phyloP scores from a whole-genome alignment of 2,888 invertebrate species.

The Lepidonotus clava region DNA sequence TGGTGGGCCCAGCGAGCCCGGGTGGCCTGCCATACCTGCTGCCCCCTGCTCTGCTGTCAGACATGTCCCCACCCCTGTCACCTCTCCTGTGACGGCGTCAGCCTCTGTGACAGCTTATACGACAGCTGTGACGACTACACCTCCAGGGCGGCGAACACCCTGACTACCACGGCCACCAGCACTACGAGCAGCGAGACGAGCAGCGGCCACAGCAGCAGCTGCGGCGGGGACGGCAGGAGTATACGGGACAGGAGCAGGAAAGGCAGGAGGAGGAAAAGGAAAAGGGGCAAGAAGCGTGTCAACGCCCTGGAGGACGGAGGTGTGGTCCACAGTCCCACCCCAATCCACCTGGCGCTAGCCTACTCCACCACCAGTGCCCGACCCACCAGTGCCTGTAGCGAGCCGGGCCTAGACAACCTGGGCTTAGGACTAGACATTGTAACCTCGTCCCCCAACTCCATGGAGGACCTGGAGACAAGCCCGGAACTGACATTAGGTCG shows the following conservation, averaged over 20 bases:
- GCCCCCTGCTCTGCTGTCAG: constrained; percentile 24
- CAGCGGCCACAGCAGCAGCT: too few relatives aligned
- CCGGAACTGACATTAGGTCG: not conserved
- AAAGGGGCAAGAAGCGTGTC: too few relatives aligned
- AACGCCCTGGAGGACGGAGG: not conserved
- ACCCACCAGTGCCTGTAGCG: constrained; percentile 43
- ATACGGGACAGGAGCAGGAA: not conserved
- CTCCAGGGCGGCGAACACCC: not conserved
- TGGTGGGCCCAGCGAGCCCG: constrained; percentile 36
- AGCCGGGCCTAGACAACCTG: constrained; percentile 31
- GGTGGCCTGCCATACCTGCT: constrained; percentile 6
- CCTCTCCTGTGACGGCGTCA: constrained; percentile 19
- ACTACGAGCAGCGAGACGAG: not conserved
- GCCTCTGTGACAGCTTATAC: not conserved
- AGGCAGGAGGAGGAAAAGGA: not conserved
- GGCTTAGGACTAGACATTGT: not conserved
- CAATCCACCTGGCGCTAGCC: constrained; percentile 32
- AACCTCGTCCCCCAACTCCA: not conserved
- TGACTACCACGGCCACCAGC: constrained; percentile 2
- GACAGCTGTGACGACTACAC: not conserved
- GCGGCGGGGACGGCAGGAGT: too few relatives aligned
- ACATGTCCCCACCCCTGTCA: constrained; percentile 40
- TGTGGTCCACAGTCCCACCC: not conserved
- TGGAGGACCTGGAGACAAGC: too few relatives aligned
- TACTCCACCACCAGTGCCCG: constrained; percentile 34